A percentile compares a stretch with the other conserved stretches of the same genome.
These are phyloP conservation scores for Drosophila falleni DNA, from an alignment of 2,888 invertebrate genomes.

Conservation along the genomic window DNA sequence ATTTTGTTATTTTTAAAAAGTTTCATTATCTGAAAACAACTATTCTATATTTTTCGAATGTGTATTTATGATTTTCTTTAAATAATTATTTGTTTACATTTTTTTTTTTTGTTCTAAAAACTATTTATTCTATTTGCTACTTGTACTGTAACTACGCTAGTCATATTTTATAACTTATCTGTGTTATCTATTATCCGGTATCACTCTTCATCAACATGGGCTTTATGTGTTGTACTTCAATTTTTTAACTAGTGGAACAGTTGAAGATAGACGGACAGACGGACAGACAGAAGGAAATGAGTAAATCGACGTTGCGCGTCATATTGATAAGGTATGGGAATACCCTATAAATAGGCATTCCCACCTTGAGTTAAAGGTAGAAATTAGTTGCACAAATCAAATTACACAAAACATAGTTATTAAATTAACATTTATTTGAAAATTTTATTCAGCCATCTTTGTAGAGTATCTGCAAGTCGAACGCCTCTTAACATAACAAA, in stretches of 20 bases:
- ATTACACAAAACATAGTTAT: not conserved
- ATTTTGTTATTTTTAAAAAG: too few relatives aligned
- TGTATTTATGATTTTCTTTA: too few relatives aligned
- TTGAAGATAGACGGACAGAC: constrained; percentile 1
- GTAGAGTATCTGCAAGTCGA: not conserved
- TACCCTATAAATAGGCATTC: not conserved
- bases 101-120: not conserved
- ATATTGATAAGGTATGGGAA: constrained; percentile 14
- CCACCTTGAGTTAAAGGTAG: not conserved
- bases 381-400: not conserved
- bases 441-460: not conserved
- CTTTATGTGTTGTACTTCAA: constrained; percentile 9
- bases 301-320: constrained; percentile 6
- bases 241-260: not conserved
- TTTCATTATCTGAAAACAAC: too few relatives aligned
- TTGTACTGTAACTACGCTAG: not conserved
- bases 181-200: constrained; percentile 3
- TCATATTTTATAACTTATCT: constrained; percentile 3
- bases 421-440: too few relatives aligned
- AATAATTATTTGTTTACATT: too few relatives aligned
- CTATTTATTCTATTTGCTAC: not conserved
- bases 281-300: constrained; percentile 12
- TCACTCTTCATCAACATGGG: constrained; percentile 26
- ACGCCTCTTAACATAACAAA: not conserved
- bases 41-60: too few relatives aligned